Evolutionary conservation across 2,888 invertebrate species (phyloP), one percentile per base, ranked within the genome.

Genomic region (Leuctra nigra): DNA sequence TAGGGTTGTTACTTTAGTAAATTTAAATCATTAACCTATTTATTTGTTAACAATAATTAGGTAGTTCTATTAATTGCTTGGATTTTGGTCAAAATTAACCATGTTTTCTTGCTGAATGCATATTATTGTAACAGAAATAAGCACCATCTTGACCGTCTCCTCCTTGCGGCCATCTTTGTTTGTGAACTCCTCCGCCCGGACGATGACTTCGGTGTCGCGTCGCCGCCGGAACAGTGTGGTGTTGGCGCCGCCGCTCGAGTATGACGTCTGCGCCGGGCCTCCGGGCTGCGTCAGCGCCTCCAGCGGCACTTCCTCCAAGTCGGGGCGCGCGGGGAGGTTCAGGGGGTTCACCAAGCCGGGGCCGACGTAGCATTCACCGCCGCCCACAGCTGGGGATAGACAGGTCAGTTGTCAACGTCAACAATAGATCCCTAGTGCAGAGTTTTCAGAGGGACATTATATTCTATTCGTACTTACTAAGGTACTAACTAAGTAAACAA

Each of bases 81-180:
- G n/a, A n/a, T n/a, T n/a, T n/a, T n/a, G n/a, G n/a, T n/a, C n/a
- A n/a, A n/a, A n/a, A n/a, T n/a, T n/a, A n/a, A n/a, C n/a, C n/a
- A n/a, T n/a, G n/a, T n/a, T n/a, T n/a, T n/a, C n/a, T n/a, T n/a
- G n/a, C n/a, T n/a, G n/a, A n/a, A n/a, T n/a, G n/a, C n/a, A n/a
- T n/a, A n/a, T n/a, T n/a, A n/a, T n/a, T n/a, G n/a, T n/a, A n/a
- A n/a, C n/a, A n/a, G n/a, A n/a, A n/a, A n/a, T n/a, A n/a, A n/a
- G n/a, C n/a, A 39, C 54, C 41, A 57, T 52, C 50, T 83, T 82
- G 1, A 89, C 86, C 54, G 86, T 80, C 68, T 85, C 83, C 68
- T 85, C 83, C 65, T 82, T 80, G 61, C 81, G 80, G 6, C 87
- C 87, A 66, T 86, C 84, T 60, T 76, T 76, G 64, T 81, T 82